Percentiles rank a stretch among this genome's conserved stretches.
Evolutionary conservation across 2,113 vertebrate species (phyloP).

Genomic region (Rhea americana): DNA sequence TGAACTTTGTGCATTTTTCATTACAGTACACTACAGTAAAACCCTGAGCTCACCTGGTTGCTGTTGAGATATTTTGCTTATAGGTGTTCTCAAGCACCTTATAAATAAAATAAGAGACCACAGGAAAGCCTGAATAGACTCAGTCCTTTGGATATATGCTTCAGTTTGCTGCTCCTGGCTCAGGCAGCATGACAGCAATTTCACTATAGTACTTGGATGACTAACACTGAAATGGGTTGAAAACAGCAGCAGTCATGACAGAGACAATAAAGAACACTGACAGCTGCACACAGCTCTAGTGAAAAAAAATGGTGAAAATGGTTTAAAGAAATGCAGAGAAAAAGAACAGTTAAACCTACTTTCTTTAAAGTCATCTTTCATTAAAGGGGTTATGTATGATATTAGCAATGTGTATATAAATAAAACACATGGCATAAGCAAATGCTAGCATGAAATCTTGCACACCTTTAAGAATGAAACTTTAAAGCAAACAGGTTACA

Average conservation of each 20-base stretch:
- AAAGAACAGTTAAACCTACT: background rate
- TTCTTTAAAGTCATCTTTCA: background rate
- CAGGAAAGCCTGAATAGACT: background rate
- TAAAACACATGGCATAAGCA: background rate
- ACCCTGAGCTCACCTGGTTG: background rate
- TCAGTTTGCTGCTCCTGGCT: background rate
- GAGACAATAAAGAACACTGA: conserved; percentile 25
- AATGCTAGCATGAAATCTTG: background rate
- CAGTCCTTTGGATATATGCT: background rate
- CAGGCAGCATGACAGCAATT: conserved; percentile 20
- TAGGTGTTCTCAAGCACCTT: background rate
- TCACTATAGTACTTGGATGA: background rate
- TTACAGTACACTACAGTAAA: background rate
- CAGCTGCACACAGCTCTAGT: background rate
- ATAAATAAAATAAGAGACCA: background rate
- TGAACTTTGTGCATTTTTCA: background rate
- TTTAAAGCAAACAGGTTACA: background rate
- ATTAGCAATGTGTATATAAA: background rate
- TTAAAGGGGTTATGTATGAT: background rate
- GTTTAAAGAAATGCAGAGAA: accelerated
- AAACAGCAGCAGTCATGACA: conserved; percentile 35
- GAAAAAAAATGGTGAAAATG: background rate
- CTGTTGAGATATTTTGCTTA: background rate
- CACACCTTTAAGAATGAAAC: conserved; percentile 11
- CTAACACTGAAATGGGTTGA: background rate